Percentiles rank a stretch among this genome's conserved stretches.
These are phyloP conservation scores for Pachyrhynchus sulphureomaculatus DNA, from an alignment of 1,140 invertebrate species.

Conservation along the genomic window DNA sequence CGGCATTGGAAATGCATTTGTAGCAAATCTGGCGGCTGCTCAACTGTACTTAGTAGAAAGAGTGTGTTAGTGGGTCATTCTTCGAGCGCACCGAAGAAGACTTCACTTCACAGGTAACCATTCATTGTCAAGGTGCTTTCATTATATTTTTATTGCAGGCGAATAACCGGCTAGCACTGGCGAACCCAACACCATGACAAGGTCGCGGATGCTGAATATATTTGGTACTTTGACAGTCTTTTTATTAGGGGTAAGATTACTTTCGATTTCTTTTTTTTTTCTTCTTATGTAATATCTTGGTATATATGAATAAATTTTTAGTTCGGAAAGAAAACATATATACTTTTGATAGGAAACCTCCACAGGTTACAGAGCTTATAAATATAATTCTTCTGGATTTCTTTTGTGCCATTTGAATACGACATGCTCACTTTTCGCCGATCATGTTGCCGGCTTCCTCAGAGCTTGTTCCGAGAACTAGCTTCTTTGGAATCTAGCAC, in stretches of 20 bases:
- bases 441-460: too few species aligned
- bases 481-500: too few species aligned
- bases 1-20: constrained; percentile 6
- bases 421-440: too few species aligned
- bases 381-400: too few species aligned
- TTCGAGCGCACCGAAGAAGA: constrained; percentile 39
- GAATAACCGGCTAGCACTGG: constrained; percentile 37
- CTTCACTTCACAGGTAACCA: constrained; percentile 21
- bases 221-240: constrained; percentile 37
- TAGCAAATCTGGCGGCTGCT: constrained; percentile 26
- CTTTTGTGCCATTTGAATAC: too few species aligned
- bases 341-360: too few species aligned
- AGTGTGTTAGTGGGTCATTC: constrained; percentile 51
- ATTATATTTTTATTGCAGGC: constrained; percentile 45
- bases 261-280: constrained; percentile 1
- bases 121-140: constrained; percentile 38
- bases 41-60: constrained; percentile 39
- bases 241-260: constrained; percentile 40
- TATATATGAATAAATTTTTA: background rate
- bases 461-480: too few species aligned
- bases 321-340: too few species aligned
- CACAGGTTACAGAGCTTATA: too few species aligned
- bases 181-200: constrained; percentile 42
- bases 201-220: constrained; percentile 36
- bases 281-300: background rate